These are phyloP conservation scores for Eristalis intricaria DNA, from an alignment of 2,888 invertebrate species.

Conservation along the genomic window DNA sequence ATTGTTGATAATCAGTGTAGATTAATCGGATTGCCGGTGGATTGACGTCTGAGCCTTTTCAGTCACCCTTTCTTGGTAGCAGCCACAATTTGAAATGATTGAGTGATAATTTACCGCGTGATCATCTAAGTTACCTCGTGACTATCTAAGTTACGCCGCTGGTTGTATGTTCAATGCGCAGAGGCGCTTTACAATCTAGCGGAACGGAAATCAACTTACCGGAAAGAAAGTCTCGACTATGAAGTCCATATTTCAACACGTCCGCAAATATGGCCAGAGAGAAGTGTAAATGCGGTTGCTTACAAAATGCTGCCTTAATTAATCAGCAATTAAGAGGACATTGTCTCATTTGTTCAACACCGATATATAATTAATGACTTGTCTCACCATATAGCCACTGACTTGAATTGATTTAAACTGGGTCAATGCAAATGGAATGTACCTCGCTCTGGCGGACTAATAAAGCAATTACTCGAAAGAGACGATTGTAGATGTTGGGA, in stretches of 20 bases:
- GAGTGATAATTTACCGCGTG: slow-evolving; percentile 22
- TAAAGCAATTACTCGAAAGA: slow-evolving; percentile 56
- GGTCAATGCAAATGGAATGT: slow-evolving; percentile 60
- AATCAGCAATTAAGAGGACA: slow-evolving; percentile 18
- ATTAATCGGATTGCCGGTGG: slow-evolving; percentile 30
- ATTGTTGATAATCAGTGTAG: slow-evolving; percentile 50
- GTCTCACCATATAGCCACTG: background rate
- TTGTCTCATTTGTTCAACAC: slow-evolving; percentile 10
- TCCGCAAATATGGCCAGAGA: background rate
- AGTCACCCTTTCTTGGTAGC: background rate
- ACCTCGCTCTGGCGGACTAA: slow-evolving; percentile 16
- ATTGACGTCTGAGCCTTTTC: background rate
- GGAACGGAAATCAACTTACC: background rate
- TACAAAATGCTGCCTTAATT: background rate
- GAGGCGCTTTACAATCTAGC: background rate
- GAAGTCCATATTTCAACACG: background rate
- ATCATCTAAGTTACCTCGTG: background rate
- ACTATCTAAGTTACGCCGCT: too few relatives aligned
- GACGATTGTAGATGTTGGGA: slow-evolving; percentile 12
- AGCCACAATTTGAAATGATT: slow-evolving; percentile 2
- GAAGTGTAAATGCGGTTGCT: slow-evolving; percentile 1
- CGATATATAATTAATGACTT: background rate
- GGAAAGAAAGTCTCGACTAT: background rate
- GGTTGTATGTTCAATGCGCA: background rate
- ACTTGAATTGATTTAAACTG: slow-evolving; percentile 47